Percentiles rank a stretch among this genome's conserved stretches.
These are phyloP conservation scores for Lepus timidus DNA, from an alignment of 2,113 vertebrate species.

Conservation along the genomic window DNA sequence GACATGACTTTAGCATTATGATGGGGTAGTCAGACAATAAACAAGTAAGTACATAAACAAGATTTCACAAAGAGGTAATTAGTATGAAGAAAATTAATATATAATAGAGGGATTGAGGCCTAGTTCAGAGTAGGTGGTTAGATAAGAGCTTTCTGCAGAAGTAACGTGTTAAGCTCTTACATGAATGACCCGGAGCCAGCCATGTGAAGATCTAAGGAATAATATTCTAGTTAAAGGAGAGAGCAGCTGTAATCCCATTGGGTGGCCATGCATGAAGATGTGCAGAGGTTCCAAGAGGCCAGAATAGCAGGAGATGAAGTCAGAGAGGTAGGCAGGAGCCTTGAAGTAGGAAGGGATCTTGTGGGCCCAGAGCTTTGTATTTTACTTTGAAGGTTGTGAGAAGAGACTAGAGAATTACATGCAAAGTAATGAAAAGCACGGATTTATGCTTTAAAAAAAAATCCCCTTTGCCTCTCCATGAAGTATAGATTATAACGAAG, in stretches of 20 bases:
- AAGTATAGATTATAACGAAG: not conserved
- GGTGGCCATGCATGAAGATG: too few relatives aligned
- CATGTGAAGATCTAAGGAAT: not conserved
- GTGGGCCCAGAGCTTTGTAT: not conserved
- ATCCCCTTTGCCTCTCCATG: not conserved
- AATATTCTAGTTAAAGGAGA: not conserved
- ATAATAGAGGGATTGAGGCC: not conserved
- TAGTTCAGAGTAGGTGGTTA: not conserved
- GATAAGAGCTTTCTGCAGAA: not conserved
- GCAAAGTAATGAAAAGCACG: not conserved
- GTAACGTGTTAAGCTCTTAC: not conserved
- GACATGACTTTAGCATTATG: not conserved
- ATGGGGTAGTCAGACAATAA: not conserved
- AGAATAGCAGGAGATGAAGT: not conserved
- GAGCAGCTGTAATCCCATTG: not conserved
- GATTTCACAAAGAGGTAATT: slow-evolving; percentile 8
- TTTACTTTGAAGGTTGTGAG: not conserved
- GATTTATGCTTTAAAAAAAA: not conserved
- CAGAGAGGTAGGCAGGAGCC: not conserved
- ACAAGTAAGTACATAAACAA: not conserved
- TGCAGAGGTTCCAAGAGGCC: not conserved
- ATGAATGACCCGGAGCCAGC: not conserved
- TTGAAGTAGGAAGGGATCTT: not conserved
- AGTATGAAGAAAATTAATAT: not conserved
- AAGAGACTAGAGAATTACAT: not conserved